Percentiles rank a stretch among this genome's conserved stretches.
phyloP scores from a whole-genome alignment of 1,140 invertebrate species.

The Anadara kagoshimensis region DNA sequence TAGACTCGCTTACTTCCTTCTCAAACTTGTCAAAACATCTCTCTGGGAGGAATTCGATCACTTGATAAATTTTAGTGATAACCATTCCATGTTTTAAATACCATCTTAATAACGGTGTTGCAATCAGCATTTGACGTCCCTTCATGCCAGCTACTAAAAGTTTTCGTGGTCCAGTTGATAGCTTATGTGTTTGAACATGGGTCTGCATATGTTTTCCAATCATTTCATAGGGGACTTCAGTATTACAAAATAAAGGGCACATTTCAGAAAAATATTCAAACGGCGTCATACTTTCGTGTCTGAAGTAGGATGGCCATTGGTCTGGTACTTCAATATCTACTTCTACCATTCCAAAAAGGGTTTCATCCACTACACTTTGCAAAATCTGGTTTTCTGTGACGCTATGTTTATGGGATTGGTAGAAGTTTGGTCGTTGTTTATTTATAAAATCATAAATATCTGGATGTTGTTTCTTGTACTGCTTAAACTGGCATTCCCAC shows the following conservation, averaged over 20 bases:
- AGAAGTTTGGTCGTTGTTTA: slow-evolving; percentile 9
- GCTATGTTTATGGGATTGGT: slow-evolving; percentile 11
- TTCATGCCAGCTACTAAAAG: slow-evolving; percentile 10
- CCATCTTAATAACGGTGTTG: slow-evolving; percentile 10
- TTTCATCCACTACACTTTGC: not conserved
- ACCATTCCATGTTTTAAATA: slow-evolving; percentile 13
- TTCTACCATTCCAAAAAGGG: slow-evolving; percentile 37
- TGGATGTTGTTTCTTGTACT: not conserved
- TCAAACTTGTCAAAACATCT: slow-evolving; percentile 38
- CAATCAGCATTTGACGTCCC: slow-evolving; percentile 3
- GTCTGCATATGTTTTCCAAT: slow-evolving; percentile 21
- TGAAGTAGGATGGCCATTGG: not conserved
- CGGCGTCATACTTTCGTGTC: not conserved
- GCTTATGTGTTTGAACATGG: not conserved
- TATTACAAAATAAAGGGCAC: slow-evolving; percentile 35
- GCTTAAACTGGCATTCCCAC: slow-evolving; percentile 22
- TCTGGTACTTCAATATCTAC: slow-evolving; percentile 35
- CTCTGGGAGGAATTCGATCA: slow-evolving; percentile 36
- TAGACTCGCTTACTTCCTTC: slow-evolving; percentile 27
- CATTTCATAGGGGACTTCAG: slow-evolving; percentile 22
- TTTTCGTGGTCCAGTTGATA: not conserved
- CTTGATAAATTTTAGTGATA: slow-evolving; percentile 34
- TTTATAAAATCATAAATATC: not conserved
- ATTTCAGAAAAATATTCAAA: slow-evolving; percentile 20
- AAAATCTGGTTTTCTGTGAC: slow-evolving; percentile 11